phyloP scores from a whole-genome alignment of 1,140 invertebrate species.

The Druon quercuslanigerum region DNA sequence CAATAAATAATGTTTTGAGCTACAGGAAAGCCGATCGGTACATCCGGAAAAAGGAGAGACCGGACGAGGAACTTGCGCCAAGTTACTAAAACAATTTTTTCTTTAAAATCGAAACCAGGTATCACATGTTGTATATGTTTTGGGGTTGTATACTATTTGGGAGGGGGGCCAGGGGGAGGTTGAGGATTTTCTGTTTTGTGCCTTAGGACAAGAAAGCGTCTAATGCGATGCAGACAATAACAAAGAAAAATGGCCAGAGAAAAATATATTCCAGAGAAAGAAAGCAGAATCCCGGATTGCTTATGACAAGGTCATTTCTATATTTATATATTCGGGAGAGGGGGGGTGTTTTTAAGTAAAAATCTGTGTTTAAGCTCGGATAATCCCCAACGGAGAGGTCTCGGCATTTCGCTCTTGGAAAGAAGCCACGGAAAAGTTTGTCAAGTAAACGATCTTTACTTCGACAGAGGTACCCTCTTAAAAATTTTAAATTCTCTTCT shows the following conservation, averaged over 20 bases:
- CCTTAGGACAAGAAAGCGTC: neutral
- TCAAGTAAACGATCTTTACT: too few relatives aligned
- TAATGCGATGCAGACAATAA: neutral
- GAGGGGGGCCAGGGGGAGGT: neutral
- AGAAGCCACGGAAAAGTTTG: too few relatives aligned
- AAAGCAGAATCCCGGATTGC: neutral
- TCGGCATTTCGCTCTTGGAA: neutral
- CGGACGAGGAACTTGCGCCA: neutral
- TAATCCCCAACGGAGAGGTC: neutral
- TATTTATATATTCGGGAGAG: neutral
- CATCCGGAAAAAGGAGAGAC: slow-evolving; percentile 15
- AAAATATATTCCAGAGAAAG: neutral
- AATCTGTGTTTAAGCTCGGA: neutral
- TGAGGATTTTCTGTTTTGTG: slow-evolving; percentile 3
- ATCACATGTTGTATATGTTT: slow-evolving; percentile 6
- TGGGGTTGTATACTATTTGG: neutral
- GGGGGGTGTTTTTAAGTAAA: neutral
- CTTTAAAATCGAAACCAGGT: neutral
- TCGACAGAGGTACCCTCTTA: neutral
- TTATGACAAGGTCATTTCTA: neutral
- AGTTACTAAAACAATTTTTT: slow-evolving; percentile 14
- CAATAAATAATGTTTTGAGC: slow-evolving; percentile 42
- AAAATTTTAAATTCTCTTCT: neutral
- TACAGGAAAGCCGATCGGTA: slow-evolving; percentile 36
- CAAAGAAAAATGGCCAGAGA: neutral